Conservation (phyloP, 2,888 invertebrate genomes). For the Scrobipalpa atriplicella region DNA sequence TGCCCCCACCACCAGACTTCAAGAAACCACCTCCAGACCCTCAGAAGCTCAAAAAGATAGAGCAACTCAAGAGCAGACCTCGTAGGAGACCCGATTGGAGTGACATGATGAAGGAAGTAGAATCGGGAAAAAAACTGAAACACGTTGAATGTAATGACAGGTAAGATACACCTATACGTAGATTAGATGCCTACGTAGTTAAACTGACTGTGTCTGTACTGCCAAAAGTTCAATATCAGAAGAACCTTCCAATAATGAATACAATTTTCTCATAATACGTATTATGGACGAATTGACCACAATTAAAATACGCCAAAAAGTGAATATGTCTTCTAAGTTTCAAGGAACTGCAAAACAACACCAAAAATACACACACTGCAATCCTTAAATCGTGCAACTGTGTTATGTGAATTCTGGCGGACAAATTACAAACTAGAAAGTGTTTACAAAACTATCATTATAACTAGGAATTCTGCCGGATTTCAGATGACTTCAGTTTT, state of each 20-base stretch:
- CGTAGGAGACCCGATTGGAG: conserved; percentile 94
- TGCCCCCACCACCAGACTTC: conserved; percentile 83
- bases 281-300: no score
- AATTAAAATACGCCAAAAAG: no score
- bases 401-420: neutral
- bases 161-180: conserved; percentile 48
- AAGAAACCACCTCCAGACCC: conserved; percentile 83
- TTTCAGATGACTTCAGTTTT: conserved; percentile 22
- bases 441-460: conserved; percentile 9
- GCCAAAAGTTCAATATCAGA: no score
- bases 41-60: conserved; percentile 85
- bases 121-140: conserved; percentile 88
- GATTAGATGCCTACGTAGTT: neutral
- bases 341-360: no score
- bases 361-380: neutral
- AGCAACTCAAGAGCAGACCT: conserved; percentile 89
- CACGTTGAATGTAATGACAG: conserved; percentile 94
- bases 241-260: no score
- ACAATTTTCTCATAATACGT: no score
- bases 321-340: no score
- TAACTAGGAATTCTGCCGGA: conserved; percentile 10
- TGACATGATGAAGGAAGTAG: conserved; percentile 96
- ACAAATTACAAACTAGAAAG: neutral
- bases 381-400: neutral
- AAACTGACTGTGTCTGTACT: no score